Conservation (phyloP, 1,140 invertebrate genomes). For the Cyrtorhinus lividipennis region DNA sequence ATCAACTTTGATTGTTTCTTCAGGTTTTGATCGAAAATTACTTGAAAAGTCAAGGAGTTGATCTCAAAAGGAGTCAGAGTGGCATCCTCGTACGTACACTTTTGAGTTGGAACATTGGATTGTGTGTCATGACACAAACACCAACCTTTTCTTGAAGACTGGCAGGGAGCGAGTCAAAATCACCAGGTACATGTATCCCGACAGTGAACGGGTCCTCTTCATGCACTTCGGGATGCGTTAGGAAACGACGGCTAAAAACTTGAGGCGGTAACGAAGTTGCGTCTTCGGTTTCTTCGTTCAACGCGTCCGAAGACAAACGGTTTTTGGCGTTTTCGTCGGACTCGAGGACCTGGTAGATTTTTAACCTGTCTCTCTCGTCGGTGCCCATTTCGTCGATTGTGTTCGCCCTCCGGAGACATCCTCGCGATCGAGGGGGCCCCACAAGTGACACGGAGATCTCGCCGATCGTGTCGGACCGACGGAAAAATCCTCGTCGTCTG, state of each 20-base stretch:
- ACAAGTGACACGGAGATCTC: neutral
- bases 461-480: neutral
- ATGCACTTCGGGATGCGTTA: neutral
- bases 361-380: neutral
- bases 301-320: neutral
- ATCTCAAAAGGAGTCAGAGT: no score
- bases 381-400: neutral
- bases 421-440: neutral
- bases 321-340: slow-evolving; percentile 8
- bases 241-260: neutral
- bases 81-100: no score
- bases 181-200: slow-evolving; percentile 11
- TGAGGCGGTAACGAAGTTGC: neutral
- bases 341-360: neutral
- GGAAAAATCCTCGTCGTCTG: neutral
- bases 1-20: no score
- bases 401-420: neutral
- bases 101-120: no score
- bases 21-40: no score
- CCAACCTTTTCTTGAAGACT: slow-evolving; percentile 19
- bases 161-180: slow-evolving; percentile 10
- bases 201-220: slow-evolving; percentile 11
- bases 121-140: no score
- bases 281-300: neutral
- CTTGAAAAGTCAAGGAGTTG: no score